phyloP scores from a whole-genome alignment of 2,113 vertebrate genomes.

The Chaetorhynchus papuensis region DNA sequence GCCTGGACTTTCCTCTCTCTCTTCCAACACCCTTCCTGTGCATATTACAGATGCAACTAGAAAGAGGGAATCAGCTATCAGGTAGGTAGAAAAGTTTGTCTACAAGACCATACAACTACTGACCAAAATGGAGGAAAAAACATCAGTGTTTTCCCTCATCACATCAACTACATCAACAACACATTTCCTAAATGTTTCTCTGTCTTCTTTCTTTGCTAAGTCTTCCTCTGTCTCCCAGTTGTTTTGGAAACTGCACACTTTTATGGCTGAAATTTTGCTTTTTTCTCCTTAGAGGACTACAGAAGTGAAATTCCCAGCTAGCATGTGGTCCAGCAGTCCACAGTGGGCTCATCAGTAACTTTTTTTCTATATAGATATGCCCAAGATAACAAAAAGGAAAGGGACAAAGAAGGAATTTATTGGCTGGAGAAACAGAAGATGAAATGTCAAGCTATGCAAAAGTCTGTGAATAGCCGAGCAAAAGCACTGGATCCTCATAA shows the following conservation, averaged over 20 bases:
- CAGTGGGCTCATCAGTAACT: background rate
- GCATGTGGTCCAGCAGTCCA: background rate
- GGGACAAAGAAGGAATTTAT: conserved; percentile 70
- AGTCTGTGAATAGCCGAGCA: conserved; percentile 78
- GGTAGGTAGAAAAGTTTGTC: conserved; percentile 68
- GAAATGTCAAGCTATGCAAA: conserved; percentile 80
- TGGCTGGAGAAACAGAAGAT: conserved; percentile 82
- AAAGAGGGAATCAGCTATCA: conserved; percentile 82
- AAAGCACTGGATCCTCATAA: conserved; percentile 87
- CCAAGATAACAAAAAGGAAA: conserved; percentile 77
- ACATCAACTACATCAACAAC: background rate
- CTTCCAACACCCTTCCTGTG: conserved; percentile 85
- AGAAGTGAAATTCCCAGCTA: background rate
- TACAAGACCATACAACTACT: background rate
- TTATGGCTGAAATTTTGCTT: background rate
- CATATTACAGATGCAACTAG: conserved; percentile 87
- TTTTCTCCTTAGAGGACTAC: background rate
- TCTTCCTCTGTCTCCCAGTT: background rate
- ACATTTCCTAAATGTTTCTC: background rate
- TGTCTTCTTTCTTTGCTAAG: background rate
- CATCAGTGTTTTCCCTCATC: background rate
- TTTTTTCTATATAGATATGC: conserved; percentile 72
- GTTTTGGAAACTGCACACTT: background rate
- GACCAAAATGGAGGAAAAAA: background rate
- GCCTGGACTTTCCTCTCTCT: conserved; percentile 80